Percentiles rank a stretch among this genome's conserved stretches.
Conservation (phyloP, 1,140 invertebrate genomes). For the Heliconius eleuchia region DNA sequence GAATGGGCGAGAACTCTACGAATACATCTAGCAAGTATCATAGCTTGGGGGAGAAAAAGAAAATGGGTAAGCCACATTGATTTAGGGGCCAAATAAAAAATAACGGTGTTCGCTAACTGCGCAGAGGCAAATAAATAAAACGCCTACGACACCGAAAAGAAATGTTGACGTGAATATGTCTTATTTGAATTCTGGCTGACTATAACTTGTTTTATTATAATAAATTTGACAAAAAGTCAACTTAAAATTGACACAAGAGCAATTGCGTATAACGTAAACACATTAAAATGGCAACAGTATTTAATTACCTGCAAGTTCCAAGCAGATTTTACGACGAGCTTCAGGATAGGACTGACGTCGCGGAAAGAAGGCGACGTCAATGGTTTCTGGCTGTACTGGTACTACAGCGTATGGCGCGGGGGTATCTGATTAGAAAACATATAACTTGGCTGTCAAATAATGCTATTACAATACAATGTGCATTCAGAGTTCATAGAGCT, state of each 20-base stretch:
- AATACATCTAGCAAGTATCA: constrained; percentile 58
- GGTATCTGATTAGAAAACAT: constrained; percentile 68
- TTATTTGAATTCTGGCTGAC: not conserved
- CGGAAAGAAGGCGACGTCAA: constrained; percentile 51
- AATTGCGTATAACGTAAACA: not conserved
- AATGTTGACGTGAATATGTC: not conserved
- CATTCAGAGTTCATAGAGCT: constrained; percentile 62
- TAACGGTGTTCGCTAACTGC: constrained; percentile 41
- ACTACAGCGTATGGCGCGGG: constrained; percentile 61
- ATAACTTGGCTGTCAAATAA: constrained; percentile 65
- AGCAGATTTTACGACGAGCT: constrained; percentile 60
- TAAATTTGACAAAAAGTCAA: not conserved
- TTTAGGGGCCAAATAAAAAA: constrained; percentile 62
- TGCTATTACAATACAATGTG: constrained; percentile 68
- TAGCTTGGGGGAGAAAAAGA: constrained; percentile 55
- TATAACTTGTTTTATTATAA: not conserved
- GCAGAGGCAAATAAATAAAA: constrained; percentile 7
- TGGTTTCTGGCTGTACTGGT: constrained; percentile 60
- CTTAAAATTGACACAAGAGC: not conserved
- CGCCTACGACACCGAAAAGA: not conserved
- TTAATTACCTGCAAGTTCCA: constrained; percentile 50
- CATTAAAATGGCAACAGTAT: constrained; percentile 60
- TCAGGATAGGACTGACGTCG: constrained; percentile 53
- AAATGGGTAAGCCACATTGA: constrained; percentile 62
- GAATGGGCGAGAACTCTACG: constrained; percentile 55